Percentiles rank a stretch among this genome's conserved stretches.
Evolutionary conservation across 2,888 invertebrate species (phyloP).

Genomic region (Pachliopta kotzebuea): DNA sequence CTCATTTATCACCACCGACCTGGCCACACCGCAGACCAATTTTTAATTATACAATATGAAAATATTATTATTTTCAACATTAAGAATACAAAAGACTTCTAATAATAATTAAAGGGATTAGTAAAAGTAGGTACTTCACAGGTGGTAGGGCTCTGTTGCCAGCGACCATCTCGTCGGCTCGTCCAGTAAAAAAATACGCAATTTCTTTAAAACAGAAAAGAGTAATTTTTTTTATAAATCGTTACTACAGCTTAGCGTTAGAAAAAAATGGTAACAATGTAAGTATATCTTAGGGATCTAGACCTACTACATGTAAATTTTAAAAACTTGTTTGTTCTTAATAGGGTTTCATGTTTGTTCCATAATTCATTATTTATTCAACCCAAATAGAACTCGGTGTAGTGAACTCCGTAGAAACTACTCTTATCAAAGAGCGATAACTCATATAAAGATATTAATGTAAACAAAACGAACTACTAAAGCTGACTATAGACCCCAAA

Average conservation of each 20-base stretch:
- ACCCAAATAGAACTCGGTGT: background rate
- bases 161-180: too few species aligned
- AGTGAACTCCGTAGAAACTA: background rate
- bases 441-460: background rate
- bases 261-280: too few species aligned
- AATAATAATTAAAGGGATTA: background rate
- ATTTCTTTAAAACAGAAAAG: too few species aligned
- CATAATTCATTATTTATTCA: background rate
- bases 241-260: too few species aligned
- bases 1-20: constrained; percentile 71
- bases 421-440: background rate
- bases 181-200: too few species aligned
- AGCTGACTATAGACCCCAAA: background rate
- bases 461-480: background rate
- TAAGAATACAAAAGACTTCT: background rate
- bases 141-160: too few species aligned
- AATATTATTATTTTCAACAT: constrained; percentile 3
- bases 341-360: too few species aligned
- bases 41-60: constrained; percentile 29
- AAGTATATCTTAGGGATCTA: too few species aligned
- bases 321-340: too few species aligned
- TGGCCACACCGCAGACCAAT: constrained; percentile 45
- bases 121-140: too few species aligned
- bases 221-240: too few species aligned
- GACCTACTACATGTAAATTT: too few species aligned